Conservation (phyloP, 1,140 invertebrate species). For the Ips typographus region DNA sequence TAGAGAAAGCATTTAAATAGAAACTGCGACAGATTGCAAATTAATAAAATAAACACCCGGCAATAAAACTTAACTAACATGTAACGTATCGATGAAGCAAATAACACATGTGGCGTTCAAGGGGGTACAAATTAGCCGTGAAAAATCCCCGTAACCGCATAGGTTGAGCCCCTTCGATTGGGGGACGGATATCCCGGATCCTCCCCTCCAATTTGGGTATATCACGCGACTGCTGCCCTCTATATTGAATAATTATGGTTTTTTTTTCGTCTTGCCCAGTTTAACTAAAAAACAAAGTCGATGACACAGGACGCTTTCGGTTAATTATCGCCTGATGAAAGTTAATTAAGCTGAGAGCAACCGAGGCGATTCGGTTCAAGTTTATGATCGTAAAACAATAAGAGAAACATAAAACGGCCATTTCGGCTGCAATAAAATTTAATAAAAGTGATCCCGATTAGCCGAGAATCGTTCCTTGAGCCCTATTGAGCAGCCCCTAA, state of each 20-base stretch:
- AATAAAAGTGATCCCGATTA: constrained; percentile 10
- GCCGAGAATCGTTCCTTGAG: constrained; percentile 20
- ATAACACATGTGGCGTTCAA: constrained; percentile 35
- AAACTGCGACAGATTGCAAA: constrained; percentile 14
- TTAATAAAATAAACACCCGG: constrained; percentile 28
- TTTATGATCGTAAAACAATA: no score
- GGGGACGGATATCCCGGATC: constrained; percentile 14
- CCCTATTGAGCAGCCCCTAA: constrained; percentile 22
- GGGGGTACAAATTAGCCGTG: constrained; percentile 42
- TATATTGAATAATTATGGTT: constrained; percentile 11
- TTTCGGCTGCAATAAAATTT: constrained; percentile 7
- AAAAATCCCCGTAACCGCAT: constrained; percentile 43
- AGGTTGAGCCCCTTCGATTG: constrained; percentile 19
- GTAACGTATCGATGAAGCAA: constrained; percentile 36
- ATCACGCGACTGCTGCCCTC: constrained; percentile 2
- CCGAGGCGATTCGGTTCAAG: background rate
- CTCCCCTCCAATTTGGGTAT: constrained; percentile 34
- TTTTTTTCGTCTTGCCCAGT: no score
- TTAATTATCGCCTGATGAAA: no score
- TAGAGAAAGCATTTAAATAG: background rate
- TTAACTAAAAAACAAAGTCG: no score
- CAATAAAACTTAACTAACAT: constrained; percentile 22
- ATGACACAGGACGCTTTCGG: no score
- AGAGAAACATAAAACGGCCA: no score
- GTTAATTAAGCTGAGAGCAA: background rate